A percentile compares a stretch with the other conserved stretches of the same genome.
Conservation (phyloP, 2,888 invertebrate genomes). For the Sarcophaga carnaria region DNA sequence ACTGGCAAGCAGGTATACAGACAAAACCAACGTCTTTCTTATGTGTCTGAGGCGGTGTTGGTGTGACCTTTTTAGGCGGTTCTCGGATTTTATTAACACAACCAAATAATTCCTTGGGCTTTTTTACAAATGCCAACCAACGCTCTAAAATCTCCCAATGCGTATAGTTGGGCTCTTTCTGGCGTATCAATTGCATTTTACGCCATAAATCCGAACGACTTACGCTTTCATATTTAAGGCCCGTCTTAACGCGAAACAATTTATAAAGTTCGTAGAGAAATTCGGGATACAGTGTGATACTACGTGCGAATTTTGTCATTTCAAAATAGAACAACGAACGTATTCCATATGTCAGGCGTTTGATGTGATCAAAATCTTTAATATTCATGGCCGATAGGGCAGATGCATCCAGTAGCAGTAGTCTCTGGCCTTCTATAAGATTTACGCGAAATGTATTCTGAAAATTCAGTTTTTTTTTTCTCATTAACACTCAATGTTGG, state of each 20-base stretch:
- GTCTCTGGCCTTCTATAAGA: slow-evolving; percentile 82
- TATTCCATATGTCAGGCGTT: slow-evolving; percentile 78
- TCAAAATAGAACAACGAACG: slow-evolving; percentile 82
- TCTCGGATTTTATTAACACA: slow-evolving; percentile 66
- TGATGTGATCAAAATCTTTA: slow-evolving; percentile 82
- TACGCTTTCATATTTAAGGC: slow-evolving; percentile 82
- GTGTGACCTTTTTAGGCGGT: slow-evolving; percentile 16
- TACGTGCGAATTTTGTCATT: slow-evolving; percentile 80
- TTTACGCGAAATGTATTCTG: slow-evolving; percentile 82
- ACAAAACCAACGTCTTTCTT: slow-evolving; percentile 62
- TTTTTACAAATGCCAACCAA: slow-evolving; percentile 70
- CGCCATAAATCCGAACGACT: slow-evolving; percentile 83
- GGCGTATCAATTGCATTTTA: slow-evolving; percentile 83
- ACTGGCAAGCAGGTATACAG: slow-evolving; percentile 76
- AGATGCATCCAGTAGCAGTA: slow-evolving; percentile 83
- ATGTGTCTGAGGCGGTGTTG: slow-evolving; percentile 22
- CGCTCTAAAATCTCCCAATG: slow-evolving; percentile 83
- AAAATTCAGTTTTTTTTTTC: background rate
- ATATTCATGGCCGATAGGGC: slow-evolving; percentile 82
- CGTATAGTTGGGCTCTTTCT: slow-evolving; percentile 80
- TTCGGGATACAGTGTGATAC: slow-evolving; percentile 82
- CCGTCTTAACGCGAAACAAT: slow-evolving; percentile 83
- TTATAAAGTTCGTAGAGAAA: slow-evolving; percentile 83
- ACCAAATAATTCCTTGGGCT: slow-evolving; percentile 73
- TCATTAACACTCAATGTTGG: background rate